phyloP scores from a whole-genome alignment of 2,113 vertebrate genomes.

The Aleadryas rufinucha region DNA sequence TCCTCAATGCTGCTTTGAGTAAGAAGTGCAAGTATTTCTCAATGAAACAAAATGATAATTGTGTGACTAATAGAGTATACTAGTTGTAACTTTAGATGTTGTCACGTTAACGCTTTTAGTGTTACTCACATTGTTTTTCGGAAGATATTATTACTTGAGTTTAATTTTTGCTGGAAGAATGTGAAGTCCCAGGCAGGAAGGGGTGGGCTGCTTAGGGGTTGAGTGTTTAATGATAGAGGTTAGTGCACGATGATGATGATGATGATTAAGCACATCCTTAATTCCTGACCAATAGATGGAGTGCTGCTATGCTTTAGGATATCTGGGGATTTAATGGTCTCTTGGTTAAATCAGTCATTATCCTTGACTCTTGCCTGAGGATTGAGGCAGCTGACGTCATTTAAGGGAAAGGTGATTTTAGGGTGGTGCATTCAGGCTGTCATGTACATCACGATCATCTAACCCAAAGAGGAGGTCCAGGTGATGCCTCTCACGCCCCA shows the following conservation, averaged over 20 bases:
- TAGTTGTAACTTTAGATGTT: neutral
- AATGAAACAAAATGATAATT: neutral
- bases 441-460: neutral
- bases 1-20: neutral
- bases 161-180: neutral
- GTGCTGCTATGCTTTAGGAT: conserved; percentile 8
- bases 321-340: conserved; percentile 21
- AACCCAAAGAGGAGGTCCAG: neutral
- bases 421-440: neutral
- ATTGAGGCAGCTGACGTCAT: neutral
- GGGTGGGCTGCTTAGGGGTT: neutral
- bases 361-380: conserved; percentile 17
- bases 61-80: neutral
- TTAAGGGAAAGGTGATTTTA: neutral
- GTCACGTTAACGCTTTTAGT: neutral
- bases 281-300: conserved; percentile 40
- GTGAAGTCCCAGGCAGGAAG: neutral
- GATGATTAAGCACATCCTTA: neutral
- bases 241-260: neutral
- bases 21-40: neutral
- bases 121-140: neutral
- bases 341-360: conserved; percentile 39
- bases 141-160: neutral
- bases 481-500: neutral
- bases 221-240: neutral